Evolutionary conservation across 2,113 vertebrate genomes (phyloP).

Genomic region (Prionailurus bengalensis): DNA sequence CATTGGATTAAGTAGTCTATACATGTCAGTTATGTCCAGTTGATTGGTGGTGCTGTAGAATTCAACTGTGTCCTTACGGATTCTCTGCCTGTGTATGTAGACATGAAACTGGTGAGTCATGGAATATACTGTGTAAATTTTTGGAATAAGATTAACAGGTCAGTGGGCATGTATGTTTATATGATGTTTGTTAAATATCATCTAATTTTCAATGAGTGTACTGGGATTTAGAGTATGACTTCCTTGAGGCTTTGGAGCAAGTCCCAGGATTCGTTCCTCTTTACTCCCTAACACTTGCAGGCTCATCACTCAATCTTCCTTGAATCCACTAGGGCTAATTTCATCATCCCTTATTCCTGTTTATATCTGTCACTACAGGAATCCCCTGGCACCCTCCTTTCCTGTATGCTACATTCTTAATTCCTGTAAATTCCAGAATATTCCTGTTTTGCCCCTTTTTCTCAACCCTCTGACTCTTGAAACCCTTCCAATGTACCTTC

Average conservation of each 20-base stretch:
- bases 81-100: not conserved
- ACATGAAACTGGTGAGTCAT: not conserved
- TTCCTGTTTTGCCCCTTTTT: not conserved
- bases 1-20: not conserved
- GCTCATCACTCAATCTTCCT: not conserved
- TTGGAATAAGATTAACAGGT: conserved; percentile 9
- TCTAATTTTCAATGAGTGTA: not conserved
- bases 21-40: not conserved
- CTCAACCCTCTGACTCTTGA: not conserved
- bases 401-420: not conserved
- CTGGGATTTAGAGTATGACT: not conserved
- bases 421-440: conserved; percentile 4
- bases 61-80: not conserved
- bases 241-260: not conserved
- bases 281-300: not conserved
- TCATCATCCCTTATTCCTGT: not conserved
- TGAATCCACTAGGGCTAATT: not conserved
- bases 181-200: not conserved
- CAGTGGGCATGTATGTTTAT: not conserved
- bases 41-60: not conserved
- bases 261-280: not conserved
- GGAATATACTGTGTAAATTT: conserved; percentile 19
- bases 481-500: not conserved
- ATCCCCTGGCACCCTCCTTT: not conserved
- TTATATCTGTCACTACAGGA: not conserved